Conservation (phyloP, 2,113 vertebrate genomes). For the Aldabrachelys gigantea region DNA sequence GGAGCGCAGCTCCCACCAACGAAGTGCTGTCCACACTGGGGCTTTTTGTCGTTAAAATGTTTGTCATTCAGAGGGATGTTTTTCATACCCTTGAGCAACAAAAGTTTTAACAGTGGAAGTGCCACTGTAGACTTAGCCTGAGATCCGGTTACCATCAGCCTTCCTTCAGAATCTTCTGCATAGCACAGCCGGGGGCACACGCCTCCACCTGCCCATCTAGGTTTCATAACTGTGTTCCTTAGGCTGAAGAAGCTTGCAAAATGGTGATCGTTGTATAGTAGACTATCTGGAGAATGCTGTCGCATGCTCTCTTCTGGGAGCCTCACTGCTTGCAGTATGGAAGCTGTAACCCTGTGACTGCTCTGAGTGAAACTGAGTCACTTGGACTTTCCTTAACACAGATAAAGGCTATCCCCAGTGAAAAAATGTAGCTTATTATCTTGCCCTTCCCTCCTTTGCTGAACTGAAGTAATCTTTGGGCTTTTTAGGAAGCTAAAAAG, state of each 20-base stretch:
- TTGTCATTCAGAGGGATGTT: no score
- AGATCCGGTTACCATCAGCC: background rate
- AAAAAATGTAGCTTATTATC: background rate
- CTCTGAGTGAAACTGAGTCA: background rate
- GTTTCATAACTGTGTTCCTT: background rate
- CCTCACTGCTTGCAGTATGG: background rate
- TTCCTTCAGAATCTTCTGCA: background rate
- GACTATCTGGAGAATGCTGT: no score
- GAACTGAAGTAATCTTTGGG: background rate
- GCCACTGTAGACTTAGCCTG: background rate
- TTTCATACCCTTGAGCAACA: no score
- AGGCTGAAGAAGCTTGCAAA: background rate
- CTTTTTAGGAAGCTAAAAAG: background rate
- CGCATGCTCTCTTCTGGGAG: background rate
- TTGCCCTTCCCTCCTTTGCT: background rate
- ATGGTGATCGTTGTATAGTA: background rate
- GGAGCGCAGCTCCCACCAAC: no score
- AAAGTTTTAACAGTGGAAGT: no score
- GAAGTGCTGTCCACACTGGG: no score
- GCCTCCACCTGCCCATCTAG: background rate
- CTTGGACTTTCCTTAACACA: background rate
- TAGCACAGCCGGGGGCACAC: background rate
- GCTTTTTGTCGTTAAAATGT: no score
- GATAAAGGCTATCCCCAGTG: background rate
- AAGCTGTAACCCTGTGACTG: background rate